Conservation (phyloP, 2,888 invertebrate species). For the Cyclophora punctaria region DNA sequence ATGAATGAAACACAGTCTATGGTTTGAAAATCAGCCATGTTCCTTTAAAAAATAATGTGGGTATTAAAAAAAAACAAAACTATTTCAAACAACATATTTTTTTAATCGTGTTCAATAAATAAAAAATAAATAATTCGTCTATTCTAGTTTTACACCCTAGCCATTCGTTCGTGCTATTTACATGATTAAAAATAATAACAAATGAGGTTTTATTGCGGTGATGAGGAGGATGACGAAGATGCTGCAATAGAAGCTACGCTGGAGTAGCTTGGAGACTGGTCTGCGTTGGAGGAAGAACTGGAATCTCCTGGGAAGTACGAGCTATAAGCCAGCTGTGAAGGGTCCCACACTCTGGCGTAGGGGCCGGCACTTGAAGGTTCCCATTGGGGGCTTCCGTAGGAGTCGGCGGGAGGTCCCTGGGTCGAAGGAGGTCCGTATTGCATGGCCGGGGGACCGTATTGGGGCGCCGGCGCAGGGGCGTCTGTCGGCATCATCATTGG, state of each 20-base stretch:
- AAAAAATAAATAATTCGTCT: constrained; percentile 60
- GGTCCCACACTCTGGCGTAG: constrained; percentile 86
- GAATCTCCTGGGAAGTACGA: constrained; percentile 82
- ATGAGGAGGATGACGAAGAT: constrained; percentile 42
- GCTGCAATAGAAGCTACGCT: constrained; percentile 66
- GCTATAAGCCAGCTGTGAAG: constrained; percentile 80
- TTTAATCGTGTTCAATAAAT: constrained; percentile 69
- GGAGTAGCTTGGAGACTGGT: constrained; percentile 69
- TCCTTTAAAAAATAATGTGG: too few species aligned
- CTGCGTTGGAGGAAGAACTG: constrained; percentile 71
- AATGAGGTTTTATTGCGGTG: constrained; percentile 49
- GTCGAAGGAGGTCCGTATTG: constrained; percentile 71
- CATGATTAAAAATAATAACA: constrained; percentile 38
- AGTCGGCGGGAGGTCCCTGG: constrained; percentile 78
- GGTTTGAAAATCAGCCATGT: too few species aligned
- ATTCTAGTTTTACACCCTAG: constrained; percentile 52
- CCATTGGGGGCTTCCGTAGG: constrained; percentile 81
- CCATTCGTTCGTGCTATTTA: constrained; percentile 58
- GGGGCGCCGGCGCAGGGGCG: constrained; percentile 72
- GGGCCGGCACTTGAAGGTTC: constrained; percentile 83
- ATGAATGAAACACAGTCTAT: too few species aligned
- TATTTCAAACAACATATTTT: constrained; percentile 46
- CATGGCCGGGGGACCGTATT: constrained; percentile 82
- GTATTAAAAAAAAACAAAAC: constrained; percentile 1
- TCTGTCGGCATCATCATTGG: constrained; percentile 82